Evolutionary conservation across 2,113 vertebrate species (phyloP), one percentile per base, ranked within the genome.

Genomic region (Conger conger): DNA sequence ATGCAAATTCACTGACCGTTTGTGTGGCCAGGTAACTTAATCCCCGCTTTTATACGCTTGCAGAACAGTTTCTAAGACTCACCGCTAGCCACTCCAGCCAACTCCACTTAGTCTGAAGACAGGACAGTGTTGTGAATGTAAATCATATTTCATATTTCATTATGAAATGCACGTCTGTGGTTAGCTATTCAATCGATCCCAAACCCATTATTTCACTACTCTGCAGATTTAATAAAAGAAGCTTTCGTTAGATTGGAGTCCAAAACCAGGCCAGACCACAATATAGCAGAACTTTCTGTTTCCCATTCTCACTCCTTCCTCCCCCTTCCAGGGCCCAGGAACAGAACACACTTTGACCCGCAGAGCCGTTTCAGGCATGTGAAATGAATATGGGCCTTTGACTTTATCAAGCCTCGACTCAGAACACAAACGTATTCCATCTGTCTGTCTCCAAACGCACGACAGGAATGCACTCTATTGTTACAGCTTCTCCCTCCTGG

Each of bases 401-500:
- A 83, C 80, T 82, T n/a, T 85, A 83, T 81, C 77, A 84, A 85
- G 79, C 82, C 76, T 57, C 50, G 27, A 45, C 87, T 89, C 45
- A 50, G 76, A n/a, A 82, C 45, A 38, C 45, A 86, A n/a, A 85
- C 89, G 88, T 86, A 81, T 83, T 85, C 50, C 84, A 79, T 89
- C 88, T 93, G 93, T 93, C 94, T 92, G 90, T 88, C 85, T 73
- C 86, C 92, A 88, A 82, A 16, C 85, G 88, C 89, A 94, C 92
- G 90, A 91, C 89, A 95, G 93, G 96, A 97, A 96, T 91, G 93
- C 91, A 86, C 87, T 91, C 91, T 87, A 89, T 86, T 93, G 89
- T 88, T 87, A 89, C 80, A 86, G 84, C 92, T 94, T 93, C 93
- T 93, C 85, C 92, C 91, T 88, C 30, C 1, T 88, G 0, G 87